phyloP scores from a whole-genome alignment of 2,113 vertebrate species.

The Gopherus evgoodei region DNA sequence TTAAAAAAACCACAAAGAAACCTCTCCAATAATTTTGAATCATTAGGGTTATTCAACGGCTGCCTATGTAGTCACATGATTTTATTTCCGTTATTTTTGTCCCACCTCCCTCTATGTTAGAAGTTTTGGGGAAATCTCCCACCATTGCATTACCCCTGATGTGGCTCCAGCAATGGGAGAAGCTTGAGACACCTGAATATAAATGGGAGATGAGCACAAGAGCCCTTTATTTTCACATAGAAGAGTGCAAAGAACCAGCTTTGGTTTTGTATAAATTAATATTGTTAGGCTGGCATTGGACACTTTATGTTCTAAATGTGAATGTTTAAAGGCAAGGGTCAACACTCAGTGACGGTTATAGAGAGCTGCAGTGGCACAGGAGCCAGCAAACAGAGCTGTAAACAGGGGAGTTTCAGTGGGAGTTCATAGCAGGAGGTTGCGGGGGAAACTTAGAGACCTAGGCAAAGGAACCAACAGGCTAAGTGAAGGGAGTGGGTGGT shows the following conservation, averaged over 20 bases:
- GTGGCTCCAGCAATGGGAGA: neutral
- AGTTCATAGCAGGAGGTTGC: too few relatives aligned
- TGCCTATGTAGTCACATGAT: neutral
- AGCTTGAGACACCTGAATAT: neutral
- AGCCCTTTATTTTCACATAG: neutral
- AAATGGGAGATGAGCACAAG: neutral
- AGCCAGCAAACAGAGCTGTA: too few relatives aligned
- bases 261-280: neutral
- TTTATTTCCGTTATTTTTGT: too few relatives aligned
- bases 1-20: neutral
- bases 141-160: neutral
- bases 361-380: too few relatives aligned
- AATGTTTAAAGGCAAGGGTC: neutral
- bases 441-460: too few relatives aligned
- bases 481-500: too few relatives aligned
- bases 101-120: too few relatives aligned
- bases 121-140: too few relatives aligned
- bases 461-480: too few relatives aligned
- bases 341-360: neutral
- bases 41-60: neutral
- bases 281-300: neutral
- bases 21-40: neutral
- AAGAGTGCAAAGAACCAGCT: neutral
- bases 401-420: too few relatives aligned
- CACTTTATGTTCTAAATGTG: neutral